Evolutionary conservation across 2,888 invertebrate genomes (phyloP), one percentile per base, ranked within the genome.

Genomic region (Drosophila acutilabella): DNA sequence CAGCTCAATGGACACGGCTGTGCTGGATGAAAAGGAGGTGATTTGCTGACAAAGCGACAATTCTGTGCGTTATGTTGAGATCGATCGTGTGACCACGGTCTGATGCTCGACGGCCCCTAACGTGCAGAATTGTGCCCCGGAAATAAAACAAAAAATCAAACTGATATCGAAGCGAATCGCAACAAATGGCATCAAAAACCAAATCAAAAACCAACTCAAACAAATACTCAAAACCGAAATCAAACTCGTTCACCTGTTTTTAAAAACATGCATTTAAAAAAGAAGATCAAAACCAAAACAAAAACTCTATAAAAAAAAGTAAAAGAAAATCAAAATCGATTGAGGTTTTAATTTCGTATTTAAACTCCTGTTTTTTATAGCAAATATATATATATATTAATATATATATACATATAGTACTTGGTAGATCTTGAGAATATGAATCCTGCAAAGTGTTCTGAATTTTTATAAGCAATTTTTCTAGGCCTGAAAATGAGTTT

Each of bases 21-120:
- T 96, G 74, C 95, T 96, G 88, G 96, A 96, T 88, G 96, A 96
- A 89, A 97, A 97, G 92, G 97, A 96, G 93, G 96, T 97, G 93
- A 96, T 97, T 95, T 97, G 97, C 97, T 97, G 97, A 97, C 97
- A 96, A 94, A 96, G 95, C 96, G 97, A 97, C 95, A 96, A 96
- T 96, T 97, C 97, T 95, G 97, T 97, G 93, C 96, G 97, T 92
- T 97, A 97, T 93, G 96, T 97, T 92, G 97, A 97, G 93, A 95
- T 97, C 88, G 97, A 97, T 92, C 95, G 97, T 76, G 97, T 97
- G 91, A 97, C 97, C 90, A 97, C 97, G 81, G 97, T 97, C 94
- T 97, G 96, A 97, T 92, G 89, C 88, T 68, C 64, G 68, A 75
- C 80, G 69, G 53, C 51, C 59, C 47, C 20, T 88, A 89, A 85